Evolutionary conservation across 2,113 vertebrate species (phyloP).

Genomic region (Synodontis membranacea): DNA sequence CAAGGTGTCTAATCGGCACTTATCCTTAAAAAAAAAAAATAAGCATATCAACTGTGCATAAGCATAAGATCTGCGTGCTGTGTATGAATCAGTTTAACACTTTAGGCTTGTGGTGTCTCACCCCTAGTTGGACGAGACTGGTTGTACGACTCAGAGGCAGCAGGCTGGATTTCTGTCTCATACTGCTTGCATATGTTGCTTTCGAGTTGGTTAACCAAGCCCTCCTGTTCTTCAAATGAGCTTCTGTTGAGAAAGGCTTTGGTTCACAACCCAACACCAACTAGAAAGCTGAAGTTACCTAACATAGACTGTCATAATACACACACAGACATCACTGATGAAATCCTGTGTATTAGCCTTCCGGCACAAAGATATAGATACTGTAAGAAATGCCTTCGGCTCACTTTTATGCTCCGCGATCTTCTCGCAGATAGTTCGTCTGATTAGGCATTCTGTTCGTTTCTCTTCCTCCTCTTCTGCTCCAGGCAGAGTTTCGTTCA

Average conservation of each 20-base stretch:
- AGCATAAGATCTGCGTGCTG: background rate
- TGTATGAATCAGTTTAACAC: background rate
- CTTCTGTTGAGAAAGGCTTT: constrained; percentile 58
- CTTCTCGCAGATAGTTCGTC: constrained; percentile 70
- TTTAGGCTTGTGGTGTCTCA: constrained; percentile 1
- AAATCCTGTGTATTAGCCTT: background rate
- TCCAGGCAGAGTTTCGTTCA: constrained; percentile 62
- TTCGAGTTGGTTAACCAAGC: constrained; percentile 69
- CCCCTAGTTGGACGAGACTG: constrained; percentile 48
- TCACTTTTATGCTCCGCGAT: constrained; percentile 75
- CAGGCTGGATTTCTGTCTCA: constrained; percentile 35
- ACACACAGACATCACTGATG: background rate
- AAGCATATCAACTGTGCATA: background rate
- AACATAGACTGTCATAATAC: background rate
- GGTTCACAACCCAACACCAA: background rate
- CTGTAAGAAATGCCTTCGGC: constrained; percentile 31
- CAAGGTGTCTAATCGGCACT: constrained; percentile 28
- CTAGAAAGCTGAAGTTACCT: background rate
- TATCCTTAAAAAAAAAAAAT: constrained; percentile 48
- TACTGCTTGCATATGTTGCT: constrained; percentile 27
- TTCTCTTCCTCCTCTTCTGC: constrained; percentile 70
- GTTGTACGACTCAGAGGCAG: constrained; percentile 14
- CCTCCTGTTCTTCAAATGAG: constrained; percentile 67
- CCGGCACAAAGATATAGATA: background rate
- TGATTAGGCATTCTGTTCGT: constrained; percentile 68